phyloP scores from a whole-genome alignment of 2,797 vertebrate genomes.

The Streptopelia turtur region DNA sequence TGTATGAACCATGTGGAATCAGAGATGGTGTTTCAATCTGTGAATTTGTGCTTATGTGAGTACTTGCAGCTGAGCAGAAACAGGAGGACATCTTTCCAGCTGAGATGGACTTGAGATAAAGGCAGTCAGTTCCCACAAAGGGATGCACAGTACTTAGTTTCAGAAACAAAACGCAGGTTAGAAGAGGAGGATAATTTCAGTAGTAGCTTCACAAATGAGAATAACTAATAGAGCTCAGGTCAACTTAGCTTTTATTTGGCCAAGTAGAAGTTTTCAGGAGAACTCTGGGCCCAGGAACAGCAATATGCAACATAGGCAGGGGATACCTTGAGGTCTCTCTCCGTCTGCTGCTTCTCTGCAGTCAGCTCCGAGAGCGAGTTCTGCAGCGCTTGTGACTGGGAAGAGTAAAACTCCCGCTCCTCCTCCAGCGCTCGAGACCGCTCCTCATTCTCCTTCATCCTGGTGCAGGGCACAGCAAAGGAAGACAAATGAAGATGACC shows the following conservation, averaged over 20 bases:
- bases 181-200: background rate
- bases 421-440: constrained; percentile 87
- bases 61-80: background rate
- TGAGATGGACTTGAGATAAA: background rate
- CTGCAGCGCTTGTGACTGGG: constrained; percentile 89
- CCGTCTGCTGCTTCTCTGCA: constrained; percentile 91
- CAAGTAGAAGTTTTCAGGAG: background rate
- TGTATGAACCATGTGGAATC: background rate
- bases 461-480: constrained; percentile 53
- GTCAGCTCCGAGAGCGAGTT: constrained; percentile 92
- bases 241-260: background rate
- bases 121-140: background rate
- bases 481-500: background rate
- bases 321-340: constrained; percentile 92
- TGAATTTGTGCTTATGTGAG: background rate
- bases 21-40: background rate
- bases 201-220: background rate
- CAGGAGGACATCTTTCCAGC: background rate
- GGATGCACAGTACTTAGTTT: background rate
- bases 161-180: background rate
- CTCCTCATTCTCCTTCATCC: constrained; percentile 90
- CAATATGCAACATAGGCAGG: background rate
- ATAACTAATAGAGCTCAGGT: background rate
- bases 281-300: background rate
- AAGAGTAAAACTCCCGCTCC: constrained; percentile 91